Percentiles rank a stretch among this genome's conserved stretches.
Conservation (phyloP, 2,888 invertebrate genomes). For the Eupithecia vulgata region DNA sequence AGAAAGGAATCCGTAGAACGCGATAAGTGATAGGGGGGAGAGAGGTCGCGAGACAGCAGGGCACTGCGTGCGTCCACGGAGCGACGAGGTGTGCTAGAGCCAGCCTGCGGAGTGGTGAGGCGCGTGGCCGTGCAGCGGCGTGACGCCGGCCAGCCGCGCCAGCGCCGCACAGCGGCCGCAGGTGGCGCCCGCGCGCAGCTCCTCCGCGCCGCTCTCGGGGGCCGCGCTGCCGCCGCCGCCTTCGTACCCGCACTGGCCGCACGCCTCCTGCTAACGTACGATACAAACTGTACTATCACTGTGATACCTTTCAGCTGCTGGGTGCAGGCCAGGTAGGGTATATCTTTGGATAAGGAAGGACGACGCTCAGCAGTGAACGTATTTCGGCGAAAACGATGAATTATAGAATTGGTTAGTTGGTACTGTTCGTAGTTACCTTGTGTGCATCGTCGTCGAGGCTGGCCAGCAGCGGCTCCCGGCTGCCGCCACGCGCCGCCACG, state of each 20-base stretch:
- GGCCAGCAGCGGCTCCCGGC: conserved; percentile 87
- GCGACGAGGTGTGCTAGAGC: background rate
- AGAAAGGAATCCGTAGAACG: background rate
- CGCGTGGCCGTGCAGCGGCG: conserved; percentile 89
- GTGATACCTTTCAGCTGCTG: no score
- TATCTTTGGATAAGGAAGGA: background rate
- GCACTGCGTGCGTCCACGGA: background rate
- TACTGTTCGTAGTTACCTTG: conserved; percentile 64
- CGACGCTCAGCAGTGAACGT: background rate
- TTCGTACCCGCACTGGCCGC: conserved; percentile 63
- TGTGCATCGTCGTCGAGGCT: conserved; percentile 79
- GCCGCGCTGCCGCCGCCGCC: conserved; percentile 29
- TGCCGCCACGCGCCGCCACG: conserved; percentile 68
- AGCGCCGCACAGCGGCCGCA: conserved; percentile 85
- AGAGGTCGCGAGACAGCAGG: background rate
- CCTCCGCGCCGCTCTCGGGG: conserved; percentile 16
- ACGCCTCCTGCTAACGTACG: conserved; percentile 37
- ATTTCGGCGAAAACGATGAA: background rate
- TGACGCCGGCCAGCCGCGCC: conserved; percentile 88
- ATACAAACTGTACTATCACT: background rate
- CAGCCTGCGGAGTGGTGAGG: conserved; percentile 86
- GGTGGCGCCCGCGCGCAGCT: conserved; percentile 42
- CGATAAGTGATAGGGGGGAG: background rate
- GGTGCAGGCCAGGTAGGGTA: background rate
- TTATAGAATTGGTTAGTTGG: background rate